Base-by-base conservation (phyloP, 2,113 vertebrate genomes). In the Zosterops lateralis region DNA sequence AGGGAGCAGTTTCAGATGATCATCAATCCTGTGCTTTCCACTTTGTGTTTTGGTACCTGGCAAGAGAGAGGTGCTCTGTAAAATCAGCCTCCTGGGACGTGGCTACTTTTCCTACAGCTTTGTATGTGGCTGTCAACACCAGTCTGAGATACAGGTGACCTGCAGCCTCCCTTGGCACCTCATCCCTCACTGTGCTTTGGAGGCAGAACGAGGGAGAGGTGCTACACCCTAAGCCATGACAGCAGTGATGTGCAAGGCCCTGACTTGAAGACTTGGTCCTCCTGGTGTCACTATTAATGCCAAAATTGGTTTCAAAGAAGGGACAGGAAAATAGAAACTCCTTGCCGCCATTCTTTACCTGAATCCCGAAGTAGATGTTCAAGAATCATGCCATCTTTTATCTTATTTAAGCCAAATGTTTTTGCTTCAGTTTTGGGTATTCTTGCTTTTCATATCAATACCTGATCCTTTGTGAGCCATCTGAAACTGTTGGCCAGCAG, bases 191-290 rank as follows among this genome's bases (percentile, higher is more conserved):
- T 0, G 44, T 42, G 44, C 48, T 86, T 74, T 66, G 73, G 51
- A 88, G 29, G 11, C 17, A 2, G 56, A 12, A 56, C 0, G 0
- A 71, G 32, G 56, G 51, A 74, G 51, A 67, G 24, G 34, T 44
- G 42, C 64, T 45, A 14, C 44, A 54, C 42, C 28, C 42, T 65
- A 48, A 70, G 64, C 26, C 6, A 5, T 25, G 36, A 18, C 53
- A 58, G 14, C 9, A 65, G 58, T 13, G 19, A 54, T 75, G 58
- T 87, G 38, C 25, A 56, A 79, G 36, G 32, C 48, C 40, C 26
- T 70, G 20, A 36, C 38, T 62, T n/a, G 44, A 87, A 93, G 11
- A 66, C 18, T 32, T 17, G 3, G 22, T 71, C 70, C 18, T 72
- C 25, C 50, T 64, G 12, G 17, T 14, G 2, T 19, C 34, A 22